These are phyloP conservation scores for Sus scrofa DNA, from an alignment of 2,113 vertebrate species.

Conservation along the genomic window T2T-Sscrofa CM000814.6:76990501-76991000, in stretches of 20 bases:
- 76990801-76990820: not conserved
- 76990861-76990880: not conserved
- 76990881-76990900: not conserved
- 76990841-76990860: not conserved
- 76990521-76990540: not conserved
- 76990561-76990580: not conserved
- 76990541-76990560: not conserved
- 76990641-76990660: not conserved
- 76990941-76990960: not conserved
- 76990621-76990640: not conserved
- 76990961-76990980: not conserved
- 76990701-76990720: not conserved
- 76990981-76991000: not conserved
- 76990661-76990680: not conserved
- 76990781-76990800: not conserved
- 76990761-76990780: not conserved
- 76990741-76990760: not conserved
- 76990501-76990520: not conserved
- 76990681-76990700: not conserved
- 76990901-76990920: not conserved
- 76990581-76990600: not conserved
- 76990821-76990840: not conserved
- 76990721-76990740: not conserved
- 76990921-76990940: not conserved
- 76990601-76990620: not conserved